phyloP scores from a whole-genome alignment of 2,888 invertebrate species.

The Zeuzera pyrina region DNA sequence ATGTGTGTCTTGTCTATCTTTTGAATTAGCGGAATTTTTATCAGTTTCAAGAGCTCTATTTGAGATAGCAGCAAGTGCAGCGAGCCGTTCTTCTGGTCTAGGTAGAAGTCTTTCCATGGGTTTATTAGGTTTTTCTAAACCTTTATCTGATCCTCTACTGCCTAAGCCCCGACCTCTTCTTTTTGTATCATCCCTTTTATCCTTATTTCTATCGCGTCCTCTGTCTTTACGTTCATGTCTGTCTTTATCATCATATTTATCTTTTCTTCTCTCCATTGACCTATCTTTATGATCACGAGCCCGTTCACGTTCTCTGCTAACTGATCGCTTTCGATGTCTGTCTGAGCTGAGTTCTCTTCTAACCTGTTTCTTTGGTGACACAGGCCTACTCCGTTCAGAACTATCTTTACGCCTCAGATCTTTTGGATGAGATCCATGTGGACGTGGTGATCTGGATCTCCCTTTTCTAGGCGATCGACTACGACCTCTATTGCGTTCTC shows the following conservation, averaged over 20 bases:
- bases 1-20: constrained; percentile 60
- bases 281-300: constrained; percentile 65
- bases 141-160: constrained; percentile 56
- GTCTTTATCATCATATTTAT: constrained; percentile 72
- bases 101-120: constrained; percentile 76
- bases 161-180: constrained; percentile 66
- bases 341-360: constrained; percentile 54
- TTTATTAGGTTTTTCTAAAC: constrained; percentile 75
- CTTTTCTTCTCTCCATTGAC: constrained; percentile 63
- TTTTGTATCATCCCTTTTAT: constrained; percentile 67
- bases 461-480: constrained; percentile 63
- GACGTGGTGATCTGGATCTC: constrained; percentile 57
- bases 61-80: constrained; percentile 71
- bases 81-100: constrained; percentile 75
- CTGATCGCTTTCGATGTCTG: constrained; percentile 52
- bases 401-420: constrained; percentile 60
- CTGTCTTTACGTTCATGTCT: constrained; percentile 79
- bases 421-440: constrained; percentile 49
- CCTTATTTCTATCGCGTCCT: constrained; percentile 76
- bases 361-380: constrained; percentile 61
- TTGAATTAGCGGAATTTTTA: constrained; percentile 57
- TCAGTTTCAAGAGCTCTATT: constrained; percentile 59
- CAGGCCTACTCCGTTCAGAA: constrained; percentile 61
- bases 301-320: constrained; percentile 66
- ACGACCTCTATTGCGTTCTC: constrained; percentile 62